Percentiles rank a stretch among this genome's conserved stretches.
Evolutionary conservation across 2,888 invertebrate species (phyloP).

Genomic region (Neoitamus cyanurus): DNA sequence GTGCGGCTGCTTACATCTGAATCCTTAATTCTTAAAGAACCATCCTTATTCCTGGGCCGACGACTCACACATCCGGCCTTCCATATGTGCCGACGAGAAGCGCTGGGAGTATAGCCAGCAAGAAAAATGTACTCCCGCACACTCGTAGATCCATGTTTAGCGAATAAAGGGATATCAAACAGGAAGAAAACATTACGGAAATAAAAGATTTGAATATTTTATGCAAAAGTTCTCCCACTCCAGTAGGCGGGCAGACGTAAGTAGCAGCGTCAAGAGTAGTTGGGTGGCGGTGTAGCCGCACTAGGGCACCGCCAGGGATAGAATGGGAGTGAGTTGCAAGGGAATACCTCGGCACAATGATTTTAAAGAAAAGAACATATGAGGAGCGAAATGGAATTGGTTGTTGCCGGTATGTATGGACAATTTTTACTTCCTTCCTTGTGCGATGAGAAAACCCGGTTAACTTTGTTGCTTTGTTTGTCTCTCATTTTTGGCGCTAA

Average conservation of each 20-base stretch:
- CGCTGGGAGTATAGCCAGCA: not conserved
- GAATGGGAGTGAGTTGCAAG: not conserved
- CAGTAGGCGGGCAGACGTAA: not conserved
- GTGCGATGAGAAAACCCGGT: not conserved
- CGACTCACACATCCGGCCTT: not conserved
- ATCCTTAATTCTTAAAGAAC: constrained; percentile 36
- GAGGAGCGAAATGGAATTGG: constrained; percentile 22
- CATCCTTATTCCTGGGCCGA: not conserved
- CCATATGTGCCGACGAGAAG: not conserved
- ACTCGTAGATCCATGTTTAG: constrained; percentile 41
- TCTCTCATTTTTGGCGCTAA: not conserved
- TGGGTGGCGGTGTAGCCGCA: not conserved
- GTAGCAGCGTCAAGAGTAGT: not conserved
- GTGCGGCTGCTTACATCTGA: constrained; percentile 30
- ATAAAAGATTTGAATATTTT: constrained; percentile 51
- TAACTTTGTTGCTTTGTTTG: not conserved
- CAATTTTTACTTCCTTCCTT: not conserved
- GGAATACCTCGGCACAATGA: constrained; percentile 10
- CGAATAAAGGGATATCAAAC: constrained; percentile 40
- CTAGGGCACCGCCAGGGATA: not conserved
- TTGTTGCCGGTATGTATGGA: constrained; percentile 13
- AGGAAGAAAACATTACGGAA: constrained; percentile 45
- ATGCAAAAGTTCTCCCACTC: constrained; percentile 53
- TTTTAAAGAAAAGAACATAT: constrained; percentile 18
- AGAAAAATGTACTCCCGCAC: constrained; percentile 21